phyloP scores from a whole-genome alignment of 2,113 vertebrate species.

The Corythornis cristatus region DNA sequence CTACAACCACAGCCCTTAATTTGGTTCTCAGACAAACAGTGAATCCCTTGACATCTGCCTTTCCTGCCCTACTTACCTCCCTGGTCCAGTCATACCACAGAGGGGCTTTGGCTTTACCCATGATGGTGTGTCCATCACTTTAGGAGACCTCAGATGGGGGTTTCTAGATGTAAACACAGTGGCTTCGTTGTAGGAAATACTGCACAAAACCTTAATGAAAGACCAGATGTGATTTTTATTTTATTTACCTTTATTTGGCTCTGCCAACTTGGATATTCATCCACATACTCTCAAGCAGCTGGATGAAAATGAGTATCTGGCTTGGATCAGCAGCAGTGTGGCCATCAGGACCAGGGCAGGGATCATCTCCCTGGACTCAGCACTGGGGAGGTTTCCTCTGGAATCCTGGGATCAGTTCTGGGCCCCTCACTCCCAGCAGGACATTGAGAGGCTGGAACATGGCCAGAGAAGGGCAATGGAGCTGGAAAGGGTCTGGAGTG shows the following conservation, averaged over 20 bases:
- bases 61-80: slow-evolving; percentile 1
- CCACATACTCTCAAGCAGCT: background rate
- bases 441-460: background rate
- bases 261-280: background rate
- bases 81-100: rapidly evolving
- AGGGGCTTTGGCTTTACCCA: background rate
- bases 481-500: background rate
- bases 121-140: background rate
- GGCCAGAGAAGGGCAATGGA: background rate
- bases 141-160: background rate
- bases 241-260: background rate
- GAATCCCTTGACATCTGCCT: background rate
- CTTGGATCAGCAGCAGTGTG: background rate
- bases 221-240: background rate
- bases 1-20: slow-evolving; percentile 1
- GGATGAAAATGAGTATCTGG: background rate
- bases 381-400: background rate
- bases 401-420: background rate
- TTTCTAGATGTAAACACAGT: background rate
- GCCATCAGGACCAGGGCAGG: background rate
- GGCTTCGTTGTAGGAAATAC: rapidly evolving
- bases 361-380: background rate
- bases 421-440: background rate
- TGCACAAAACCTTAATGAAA: background rate
- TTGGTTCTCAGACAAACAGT: background rate